Evolutionary conservation across 2,888 invertebrate species (phyloP).

Genomic region (Marasmarcha lunaedactyla): DNA sequence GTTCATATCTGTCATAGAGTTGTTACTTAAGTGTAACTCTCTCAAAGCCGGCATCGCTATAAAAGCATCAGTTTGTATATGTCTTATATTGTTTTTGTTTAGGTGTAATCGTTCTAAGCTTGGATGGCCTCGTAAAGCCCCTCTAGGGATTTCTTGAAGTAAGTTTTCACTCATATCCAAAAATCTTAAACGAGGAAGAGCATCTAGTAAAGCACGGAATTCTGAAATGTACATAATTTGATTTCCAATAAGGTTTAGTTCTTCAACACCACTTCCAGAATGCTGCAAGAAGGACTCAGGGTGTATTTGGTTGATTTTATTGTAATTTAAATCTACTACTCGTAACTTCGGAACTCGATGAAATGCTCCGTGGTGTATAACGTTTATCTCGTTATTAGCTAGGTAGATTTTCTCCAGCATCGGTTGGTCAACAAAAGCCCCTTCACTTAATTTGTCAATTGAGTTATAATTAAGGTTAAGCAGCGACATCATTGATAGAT

Average conservation of each 20-base stretch:
- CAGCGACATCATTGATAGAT: constrained; percentile 77
- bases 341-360: constrained; percentile 80
- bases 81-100: constrained; percentile 80
- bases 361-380: constrained; percentile 84
- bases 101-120: constrained; percentile 84
- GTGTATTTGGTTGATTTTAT: constrained; percentile 80
- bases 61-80: constrained; percentile 83
- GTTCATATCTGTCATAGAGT: constrained; percentile 80
- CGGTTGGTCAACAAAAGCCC: constrained; percentile 83
- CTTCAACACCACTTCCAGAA: constrained; percentile 81
- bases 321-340: constrained; percentile 81
- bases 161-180: constrained; percentile 85
- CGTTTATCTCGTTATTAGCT: constrained; percentile 79
- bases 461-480: constrained; percentile 79
- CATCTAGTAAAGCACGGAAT: constrained; percentile 79
- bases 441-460: constrained; percentile 79
- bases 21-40: constrained; percentile 85
- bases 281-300: constrained; percentile 85
- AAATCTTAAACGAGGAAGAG: constrained; percentile 81
- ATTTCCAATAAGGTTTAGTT: constrained; percentile 81
- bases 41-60: constrained; percentile 86
- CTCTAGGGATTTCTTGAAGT: constrained; percentile 81
- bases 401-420: constrained; percentile 75
- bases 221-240: constrained; percentile 81
- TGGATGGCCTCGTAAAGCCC: constrained; percentile 82